phyloP scores from a whole-genome alignment of 2,113 vertebrate species.

The Macrotis lagotis region DNA sequence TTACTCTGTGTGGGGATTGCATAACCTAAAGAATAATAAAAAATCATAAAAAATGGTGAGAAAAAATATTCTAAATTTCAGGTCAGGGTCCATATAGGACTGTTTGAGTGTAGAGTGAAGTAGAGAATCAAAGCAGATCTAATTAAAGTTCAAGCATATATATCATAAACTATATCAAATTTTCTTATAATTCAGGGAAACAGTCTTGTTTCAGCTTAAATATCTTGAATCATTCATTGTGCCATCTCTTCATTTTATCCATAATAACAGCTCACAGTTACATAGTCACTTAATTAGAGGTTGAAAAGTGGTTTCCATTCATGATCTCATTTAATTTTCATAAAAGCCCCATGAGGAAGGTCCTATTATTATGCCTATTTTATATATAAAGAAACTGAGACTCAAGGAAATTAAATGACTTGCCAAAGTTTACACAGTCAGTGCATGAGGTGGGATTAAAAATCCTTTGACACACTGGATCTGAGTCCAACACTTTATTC shows the following conservation, averaged over 20 bases:
- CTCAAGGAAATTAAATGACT: neutral
- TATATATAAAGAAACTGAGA: neutral
- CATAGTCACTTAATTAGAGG: neutral
- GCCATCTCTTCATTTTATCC: neutral
- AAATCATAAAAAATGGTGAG: constrained; percentile 25
- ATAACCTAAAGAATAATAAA: constrained; percentile 28
- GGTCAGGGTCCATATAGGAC: neutral
- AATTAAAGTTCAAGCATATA: neutral
- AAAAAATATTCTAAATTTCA: constrained; percentile 18
- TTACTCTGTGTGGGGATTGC: neutral
- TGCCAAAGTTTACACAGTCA: neutral
- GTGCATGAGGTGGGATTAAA: neutral
- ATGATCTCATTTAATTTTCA: neutral
- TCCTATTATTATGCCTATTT: neutral
- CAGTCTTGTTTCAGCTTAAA: neutral
- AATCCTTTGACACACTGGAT: neutral
- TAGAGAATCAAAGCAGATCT: constrained; percentile 19
- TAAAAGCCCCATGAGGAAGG: neutral
- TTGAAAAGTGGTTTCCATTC: neutral
- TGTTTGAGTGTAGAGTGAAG: constrained; percentile 4
- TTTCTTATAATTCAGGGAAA: constrained; percentile 4
- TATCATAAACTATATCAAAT: neutral
- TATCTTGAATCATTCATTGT: neutral
- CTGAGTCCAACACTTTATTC: neutral
- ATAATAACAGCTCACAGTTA: neutral